Evolutionary conservation across 1,140 invertebrate species (phyloP).

Genomic region (Maniola jurtina): DNA sequence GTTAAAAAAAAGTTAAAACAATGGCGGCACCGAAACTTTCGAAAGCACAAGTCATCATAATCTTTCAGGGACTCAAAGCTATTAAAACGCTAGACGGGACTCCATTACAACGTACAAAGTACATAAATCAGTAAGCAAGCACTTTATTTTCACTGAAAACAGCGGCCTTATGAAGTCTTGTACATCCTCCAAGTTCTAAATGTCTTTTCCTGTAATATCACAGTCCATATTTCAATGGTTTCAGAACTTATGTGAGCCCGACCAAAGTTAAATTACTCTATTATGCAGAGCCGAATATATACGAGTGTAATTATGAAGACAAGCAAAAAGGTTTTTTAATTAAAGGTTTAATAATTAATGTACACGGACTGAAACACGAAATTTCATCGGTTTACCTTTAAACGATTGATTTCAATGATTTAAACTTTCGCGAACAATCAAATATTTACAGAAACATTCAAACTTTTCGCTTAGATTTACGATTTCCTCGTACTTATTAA

Average conservation of each 20-base stretch:
- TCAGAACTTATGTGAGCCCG: conserved; percentile 24
- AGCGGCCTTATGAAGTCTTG: conserved; percentile 23
- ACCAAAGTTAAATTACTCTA: conserved; percentile 31
- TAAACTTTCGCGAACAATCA: no score
- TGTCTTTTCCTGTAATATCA: conserved; percentile 25
- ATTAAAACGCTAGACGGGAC: conserved; percentile 27
- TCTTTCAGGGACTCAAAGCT: conserved; percentile 15
- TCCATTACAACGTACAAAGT: conserved; percentile 27
- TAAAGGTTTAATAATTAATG: no score
- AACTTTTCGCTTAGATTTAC: no score
- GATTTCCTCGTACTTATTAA: no score
- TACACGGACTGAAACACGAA: no score
- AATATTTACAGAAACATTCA: no score
- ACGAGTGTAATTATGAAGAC: no score
- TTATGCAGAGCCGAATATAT: conserved; percentile 19
- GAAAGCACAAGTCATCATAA: conserved; percentile 23
- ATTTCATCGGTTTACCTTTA: no score
- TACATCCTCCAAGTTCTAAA: conserved; percentile 20
- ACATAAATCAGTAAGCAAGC: conserved; percentile 30
- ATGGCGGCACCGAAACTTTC: not conserved
- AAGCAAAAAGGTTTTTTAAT: no score
- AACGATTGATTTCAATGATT: no score
- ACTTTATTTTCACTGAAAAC: conserved; percentile 31
- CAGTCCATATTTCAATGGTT: conserved; percentile 27
- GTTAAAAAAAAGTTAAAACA: not conserved